phyloP scores from a whole-genome alignment of 2,113 vertebrate genomes.

The Hypocryptadius cinnamomeus region DNA sequence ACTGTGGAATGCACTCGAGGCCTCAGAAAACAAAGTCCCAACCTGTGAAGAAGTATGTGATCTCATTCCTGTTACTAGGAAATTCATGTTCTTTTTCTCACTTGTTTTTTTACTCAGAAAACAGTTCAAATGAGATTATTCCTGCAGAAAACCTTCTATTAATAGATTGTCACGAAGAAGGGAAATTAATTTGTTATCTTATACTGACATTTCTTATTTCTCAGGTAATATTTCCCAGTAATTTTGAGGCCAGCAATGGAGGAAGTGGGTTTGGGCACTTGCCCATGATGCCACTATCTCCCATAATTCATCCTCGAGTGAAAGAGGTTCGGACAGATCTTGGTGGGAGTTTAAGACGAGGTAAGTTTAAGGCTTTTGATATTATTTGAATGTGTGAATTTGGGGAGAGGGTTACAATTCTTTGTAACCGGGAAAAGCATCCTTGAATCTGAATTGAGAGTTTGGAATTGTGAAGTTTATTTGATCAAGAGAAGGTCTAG shows the following conservation, averaged over 20 bases:
- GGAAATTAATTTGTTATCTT: neutral
- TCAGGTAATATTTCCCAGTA: slow-evolving; percentile 91
- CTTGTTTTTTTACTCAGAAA: neutral
- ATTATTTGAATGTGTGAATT: neutral
- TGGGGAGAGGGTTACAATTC: neutral
- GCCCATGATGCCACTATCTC: slow-evolving; percentile 87
- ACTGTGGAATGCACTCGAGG: slow-evolving; percentile 82
- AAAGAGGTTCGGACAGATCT: slow-evolving; percentile 88
- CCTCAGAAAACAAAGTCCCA: slow-evolving; percentile 80
- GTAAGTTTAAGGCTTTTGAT: slow-evolving; percentile 41
- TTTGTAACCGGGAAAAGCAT: neutral
- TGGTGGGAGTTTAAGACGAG: slow-evolving; percentile 80
- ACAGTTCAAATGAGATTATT: neutral
- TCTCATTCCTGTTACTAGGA: neutral
- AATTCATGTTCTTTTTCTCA: neutral
- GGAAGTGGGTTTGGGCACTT: slow-evolving; percentile 75
- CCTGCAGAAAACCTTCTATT: neutral
- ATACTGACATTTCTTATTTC: slow-evolving; percentile 19
- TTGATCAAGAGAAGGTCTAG: neutral
- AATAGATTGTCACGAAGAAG: neutral
- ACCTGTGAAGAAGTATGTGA: slow-evolving; percentile 90
- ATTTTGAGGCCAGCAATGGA: slow-evolving; percentile 82
- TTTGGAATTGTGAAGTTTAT: neutral
- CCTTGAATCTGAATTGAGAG: neutral
- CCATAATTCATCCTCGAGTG: slow-evolving; percentile 94